Percentiles rank a stretch among this genome's conserved stretches.
Evolutionary conservation across 2,888 invertebrate genomes (phyloP).

Genomic region (Ctenicera cuprea): DNA sequence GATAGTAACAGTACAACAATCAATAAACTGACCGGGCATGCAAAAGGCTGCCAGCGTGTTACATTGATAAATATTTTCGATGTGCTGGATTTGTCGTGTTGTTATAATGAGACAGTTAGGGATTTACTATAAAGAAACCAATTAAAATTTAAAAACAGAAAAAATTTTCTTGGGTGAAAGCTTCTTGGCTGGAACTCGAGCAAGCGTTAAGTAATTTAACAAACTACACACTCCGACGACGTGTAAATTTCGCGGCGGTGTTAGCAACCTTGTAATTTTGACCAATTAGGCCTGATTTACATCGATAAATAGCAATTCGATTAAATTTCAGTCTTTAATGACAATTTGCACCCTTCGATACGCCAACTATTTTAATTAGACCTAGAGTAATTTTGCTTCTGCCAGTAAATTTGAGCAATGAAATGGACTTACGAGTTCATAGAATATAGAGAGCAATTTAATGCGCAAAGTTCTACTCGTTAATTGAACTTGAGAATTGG

Average conservation of each 20-base stretch:
- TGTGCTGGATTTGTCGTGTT: too few species aligned
- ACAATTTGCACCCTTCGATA: conserved; percentile 15
- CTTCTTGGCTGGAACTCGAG: neutral
- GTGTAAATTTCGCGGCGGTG: conserved; percentile 1
- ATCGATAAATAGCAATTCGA: conserved; percentile 29
- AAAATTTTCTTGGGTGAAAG: too few species aligned
- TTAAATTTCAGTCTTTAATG: conserved; percentile 25
- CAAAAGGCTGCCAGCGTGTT: too few species aligned
- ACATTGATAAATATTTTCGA: too few species aligned
- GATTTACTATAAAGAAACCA: too few species aligned
- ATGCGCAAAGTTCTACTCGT: conserved; percentile 26
- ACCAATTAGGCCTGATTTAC: conserved; percentile 19
- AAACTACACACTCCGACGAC: neutral
- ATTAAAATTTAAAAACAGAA: too few species aligned
- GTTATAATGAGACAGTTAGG: too few species aligned
- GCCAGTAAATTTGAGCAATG: conserved; percentile 36
- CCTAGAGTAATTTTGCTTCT: conserved; percentile 16
- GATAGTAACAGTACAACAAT: too few species aligned
- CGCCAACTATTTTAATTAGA: conserved; percentile 43
- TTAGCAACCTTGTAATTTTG: conserved; percentile 10
- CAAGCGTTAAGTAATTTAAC: neutral
- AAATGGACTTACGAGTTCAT: conserved; percentile 38
- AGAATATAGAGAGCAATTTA: conserved; percentile 23
- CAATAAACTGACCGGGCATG: too few species aligned
- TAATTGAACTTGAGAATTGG: conserved; percentile 28